These are phyloP conservation scores for Myotis davidii DNA, from an alignment of 2,113 vertebrate genomes.

Conservation along the genomic window DNA sequence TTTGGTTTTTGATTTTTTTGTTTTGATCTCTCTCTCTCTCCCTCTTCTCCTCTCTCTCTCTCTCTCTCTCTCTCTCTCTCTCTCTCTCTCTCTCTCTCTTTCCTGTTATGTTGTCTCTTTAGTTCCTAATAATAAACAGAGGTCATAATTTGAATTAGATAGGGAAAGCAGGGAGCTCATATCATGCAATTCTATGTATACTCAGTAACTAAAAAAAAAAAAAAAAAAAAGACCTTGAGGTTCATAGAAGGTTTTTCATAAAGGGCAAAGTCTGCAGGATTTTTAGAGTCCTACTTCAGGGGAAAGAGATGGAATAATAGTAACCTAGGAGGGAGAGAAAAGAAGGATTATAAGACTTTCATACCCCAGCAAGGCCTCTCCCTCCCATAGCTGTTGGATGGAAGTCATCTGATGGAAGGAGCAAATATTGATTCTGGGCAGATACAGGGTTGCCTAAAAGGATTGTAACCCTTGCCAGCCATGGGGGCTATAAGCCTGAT, in stretches of 20 bases:
- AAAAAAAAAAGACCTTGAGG: not conserved
- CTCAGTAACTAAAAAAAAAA: not conserved
- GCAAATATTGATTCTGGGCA: not conserved
- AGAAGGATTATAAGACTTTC: not conserved
- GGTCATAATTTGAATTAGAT: not conserved
- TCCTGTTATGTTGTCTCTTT: not conserved
- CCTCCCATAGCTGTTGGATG: not conserved
- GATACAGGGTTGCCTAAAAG: not conserved
- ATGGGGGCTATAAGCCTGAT: rapidly evolving
- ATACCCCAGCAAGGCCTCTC: not conserved
- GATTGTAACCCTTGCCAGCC: not conserved
- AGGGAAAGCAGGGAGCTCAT: not conserved
- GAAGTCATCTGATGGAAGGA: not conserved
- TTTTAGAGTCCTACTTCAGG: not conserved
- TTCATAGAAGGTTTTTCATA: conserved; percentile 1
- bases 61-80: not conserved
- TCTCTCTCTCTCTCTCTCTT: not conserved
- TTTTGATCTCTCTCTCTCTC: not conserved
- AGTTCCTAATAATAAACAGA: not conserved
- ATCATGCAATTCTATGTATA: not conserved
- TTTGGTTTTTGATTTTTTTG: not conserved
- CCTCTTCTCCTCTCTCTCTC: not conserved
- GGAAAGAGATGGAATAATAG: not conserved
- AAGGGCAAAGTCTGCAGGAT: not conserved
- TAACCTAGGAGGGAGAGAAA: not conserved